Conservation (phyloP, 1,140 invertebrate species). For the Cydia strobilella region DNA sequence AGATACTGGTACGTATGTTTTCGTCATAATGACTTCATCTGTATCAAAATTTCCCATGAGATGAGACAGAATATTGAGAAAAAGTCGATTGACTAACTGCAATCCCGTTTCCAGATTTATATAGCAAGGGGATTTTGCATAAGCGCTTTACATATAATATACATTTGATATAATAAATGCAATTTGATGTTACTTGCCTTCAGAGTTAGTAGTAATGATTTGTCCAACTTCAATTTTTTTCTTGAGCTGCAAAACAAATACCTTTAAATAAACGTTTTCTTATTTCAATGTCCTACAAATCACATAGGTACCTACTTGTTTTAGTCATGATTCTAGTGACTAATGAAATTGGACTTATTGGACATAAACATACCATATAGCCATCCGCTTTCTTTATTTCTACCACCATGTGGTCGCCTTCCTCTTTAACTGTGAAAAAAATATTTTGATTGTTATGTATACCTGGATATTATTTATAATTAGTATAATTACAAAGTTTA, state of each 20-base stretch:
- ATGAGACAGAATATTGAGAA: no score
- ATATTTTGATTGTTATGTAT: background rate
- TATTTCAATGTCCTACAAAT: background rate
- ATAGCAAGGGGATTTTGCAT: no score
- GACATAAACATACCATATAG: slow-evolving; percentile 56
- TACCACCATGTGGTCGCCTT: slow-evolving; percentile 67
- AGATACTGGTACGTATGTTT: no score
- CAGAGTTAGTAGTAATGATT: slow-evolving; percentile 50
- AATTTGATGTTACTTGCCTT: slow-evolving; percentile 48
- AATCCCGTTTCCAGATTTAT: no score
- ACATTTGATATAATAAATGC: background rate
- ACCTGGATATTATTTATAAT: no score
- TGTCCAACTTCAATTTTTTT: slow-evolving; percentile 24
- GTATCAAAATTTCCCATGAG: no score
- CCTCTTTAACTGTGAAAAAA: slow-evolving; percentile 62
- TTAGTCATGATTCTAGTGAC: background rate
- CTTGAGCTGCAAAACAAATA: slow-evolving; percentile 3
- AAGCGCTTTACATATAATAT: background rate
- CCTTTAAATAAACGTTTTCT: background rate
- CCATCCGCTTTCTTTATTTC: slow-evolving; percentile 70
- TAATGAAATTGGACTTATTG: background rate
- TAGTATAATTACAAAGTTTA: no score
- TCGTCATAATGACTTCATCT: no score
- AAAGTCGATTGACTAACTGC: no score
- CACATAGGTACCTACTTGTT: no score